phyloP scores from a whole-genome alignment of 2,888 invertebrate genomes.

The Aplocera efformata region DNA sequence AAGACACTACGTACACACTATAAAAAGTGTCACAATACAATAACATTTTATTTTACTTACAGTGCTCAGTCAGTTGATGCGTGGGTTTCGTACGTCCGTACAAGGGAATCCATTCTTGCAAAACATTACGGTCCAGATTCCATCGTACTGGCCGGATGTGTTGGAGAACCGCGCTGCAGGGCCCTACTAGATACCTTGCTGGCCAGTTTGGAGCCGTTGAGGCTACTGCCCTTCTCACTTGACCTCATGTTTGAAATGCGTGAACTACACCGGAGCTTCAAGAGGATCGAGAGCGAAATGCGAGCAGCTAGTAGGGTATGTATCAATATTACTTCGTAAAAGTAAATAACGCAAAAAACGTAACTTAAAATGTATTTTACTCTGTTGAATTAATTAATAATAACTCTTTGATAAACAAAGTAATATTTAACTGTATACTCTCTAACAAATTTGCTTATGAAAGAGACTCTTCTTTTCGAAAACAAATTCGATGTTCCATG shows the following conservation, averaged over 20 bases:
- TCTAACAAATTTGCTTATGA: neutral
- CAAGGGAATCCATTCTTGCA: conserved; percentile 89
- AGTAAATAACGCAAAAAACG: too few species aligned
- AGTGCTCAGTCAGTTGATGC: conserved; percentile 93
- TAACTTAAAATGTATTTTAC: too few species aligned
- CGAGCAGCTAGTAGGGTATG: conserved; percentile 75
- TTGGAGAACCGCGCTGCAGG: conserved; percentile 78
- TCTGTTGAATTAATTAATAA: too few species aligned
- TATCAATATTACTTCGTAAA: conserved; percentile 23
- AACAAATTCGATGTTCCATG: conserved; percentile 39
- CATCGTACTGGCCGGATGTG: conserved; percentile 84
- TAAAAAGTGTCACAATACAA: neutral
- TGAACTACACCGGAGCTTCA: conserved; percentile 87
- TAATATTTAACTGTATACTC: neutral
- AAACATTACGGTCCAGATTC: conserved; percentile 90
- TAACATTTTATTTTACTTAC: conserved; percentile 27
- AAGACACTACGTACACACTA: too few species aligned
- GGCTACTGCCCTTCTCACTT: conserved; percentile 89
- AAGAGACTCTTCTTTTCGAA: conserved; percentile 29
- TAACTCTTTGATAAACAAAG: too few species aligned
- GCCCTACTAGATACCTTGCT: conserved; percentile 87
- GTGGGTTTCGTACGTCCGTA: conserved; percentile 92
- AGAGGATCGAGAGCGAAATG: conserved; percentile 82
- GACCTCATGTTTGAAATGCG: conserved; percentile 90
- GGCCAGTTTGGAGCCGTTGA: conserved; percentile 88